Percentiles rank a stretch among this genome's conserved stretches.
These are phyloP conservation scores for Xanthorhoe designata DNA, from an alignment of 2,888 invertebrate genomes.

Conservation along the genomic window DNA sequence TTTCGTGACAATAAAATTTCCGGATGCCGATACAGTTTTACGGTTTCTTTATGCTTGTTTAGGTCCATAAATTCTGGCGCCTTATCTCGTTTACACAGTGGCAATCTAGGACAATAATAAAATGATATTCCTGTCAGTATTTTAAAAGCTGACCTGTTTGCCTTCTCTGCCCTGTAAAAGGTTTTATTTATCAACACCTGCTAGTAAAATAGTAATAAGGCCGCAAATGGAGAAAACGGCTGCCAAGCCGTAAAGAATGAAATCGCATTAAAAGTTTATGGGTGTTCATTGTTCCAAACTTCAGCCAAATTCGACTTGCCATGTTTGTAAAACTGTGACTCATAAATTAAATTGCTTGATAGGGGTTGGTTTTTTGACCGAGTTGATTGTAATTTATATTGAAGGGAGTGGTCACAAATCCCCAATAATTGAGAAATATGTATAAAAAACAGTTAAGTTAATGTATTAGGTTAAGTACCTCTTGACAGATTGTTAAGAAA, in stretches of 20 bases:
- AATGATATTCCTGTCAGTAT: slow-evolving; percentile 8
- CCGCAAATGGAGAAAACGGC: background rate
- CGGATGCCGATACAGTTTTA: slow-evolving; percentile 52
- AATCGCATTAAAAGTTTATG: background rate
- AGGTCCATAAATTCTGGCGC: slow-evolving; percentile 44
- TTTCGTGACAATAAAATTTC: slow-evolving; percentile 35
- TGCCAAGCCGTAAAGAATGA: background rate
- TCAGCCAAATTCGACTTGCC: background rate
- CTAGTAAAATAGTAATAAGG: background rate
- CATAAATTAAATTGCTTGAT: background rate
- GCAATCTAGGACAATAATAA: slow-evolving; percentile 1
- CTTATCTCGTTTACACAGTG: slow-evolving; percentile 10
- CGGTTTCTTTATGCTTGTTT: slow-evolving; percentile 53
- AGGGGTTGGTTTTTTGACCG: background rate
- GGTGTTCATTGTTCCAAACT: background rate
- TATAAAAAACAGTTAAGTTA: no score
- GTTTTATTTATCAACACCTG: background rate
- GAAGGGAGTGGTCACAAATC: no score
- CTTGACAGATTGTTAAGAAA: no score
- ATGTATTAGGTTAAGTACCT: no score
- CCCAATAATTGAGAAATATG: no score
- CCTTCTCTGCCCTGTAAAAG: background rate
- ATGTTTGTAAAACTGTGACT: background rate
- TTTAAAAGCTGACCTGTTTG: slow-evolving; percentile 3
- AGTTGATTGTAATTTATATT: no score